A percentile compares a stretch with the other conserved stretches of the same genome.
phyloP scores from a whole-genome alignment of 2,113 vertebrate genomes.

The Gracilinanus agilis region DNA sequence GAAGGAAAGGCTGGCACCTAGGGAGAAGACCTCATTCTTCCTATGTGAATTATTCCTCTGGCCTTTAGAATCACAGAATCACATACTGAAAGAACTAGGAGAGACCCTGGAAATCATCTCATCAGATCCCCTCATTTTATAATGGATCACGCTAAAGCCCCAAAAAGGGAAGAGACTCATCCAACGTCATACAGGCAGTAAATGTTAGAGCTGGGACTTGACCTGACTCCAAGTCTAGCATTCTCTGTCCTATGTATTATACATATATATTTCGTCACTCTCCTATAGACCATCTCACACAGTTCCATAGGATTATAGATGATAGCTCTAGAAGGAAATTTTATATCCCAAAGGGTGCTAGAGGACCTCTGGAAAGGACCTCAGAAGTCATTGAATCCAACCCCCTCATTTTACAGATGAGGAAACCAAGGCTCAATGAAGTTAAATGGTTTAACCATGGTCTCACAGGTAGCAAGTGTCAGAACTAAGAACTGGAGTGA shows the following conservation, averaged over 20 bases:
- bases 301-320: neutral
- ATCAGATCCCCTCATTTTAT: neutral
- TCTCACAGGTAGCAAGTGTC: neutral
- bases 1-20: neutral
- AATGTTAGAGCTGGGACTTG: neutral
- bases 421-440: neutral
- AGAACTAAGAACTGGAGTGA: neutral
- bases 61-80: neutral
- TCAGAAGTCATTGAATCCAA: neutral
- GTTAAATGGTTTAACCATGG: neutral
- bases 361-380: neutral
- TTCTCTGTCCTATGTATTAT: neutral
- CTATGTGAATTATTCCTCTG: neutral
- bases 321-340: neutral
- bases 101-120: neutral
- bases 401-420: neutral
- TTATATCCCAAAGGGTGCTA: neutral
- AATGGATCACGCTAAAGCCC: neutral
- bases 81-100: neutral
- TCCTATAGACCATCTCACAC: neutral
- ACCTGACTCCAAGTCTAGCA: neutral
- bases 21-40: neutral
- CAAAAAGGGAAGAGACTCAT: neutral
- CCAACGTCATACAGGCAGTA: neutral
- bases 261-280: neutral